A percentile compares a stretch with the other conserved stretches of the same genome.
Conservation (phyloP, 2,888 invertebrate species). For the Corbicula japonica region DNA sequence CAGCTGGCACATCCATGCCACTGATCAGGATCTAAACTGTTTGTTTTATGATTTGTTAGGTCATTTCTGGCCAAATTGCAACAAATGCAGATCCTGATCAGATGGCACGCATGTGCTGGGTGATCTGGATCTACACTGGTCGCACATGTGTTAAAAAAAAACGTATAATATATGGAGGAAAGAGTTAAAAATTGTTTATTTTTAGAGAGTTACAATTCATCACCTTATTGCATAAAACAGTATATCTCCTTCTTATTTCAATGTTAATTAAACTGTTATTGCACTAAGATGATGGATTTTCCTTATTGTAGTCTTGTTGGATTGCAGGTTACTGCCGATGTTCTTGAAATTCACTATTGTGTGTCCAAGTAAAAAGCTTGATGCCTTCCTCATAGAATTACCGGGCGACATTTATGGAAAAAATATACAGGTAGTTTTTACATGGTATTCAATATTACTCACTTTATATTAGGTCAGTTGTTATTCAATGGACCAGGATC, state of each 20-base stretch:
- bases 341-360: conserved; percentile 77
- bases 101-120: too few relatives aligned
- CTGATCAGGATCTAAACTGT: too few relatives aligned
- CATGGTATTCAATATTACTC: not conserved
- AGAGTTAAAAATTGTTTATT: not conserved
- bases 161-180: not conserved
- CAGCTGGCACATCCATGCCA: too few relatives aligned
- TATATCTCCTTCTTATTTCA: not conserved
- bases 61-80: too few relatives aligned
- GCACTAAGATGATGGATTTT: not conserved
- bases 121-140: not conserved
- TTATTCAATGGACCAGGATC: not conserved
- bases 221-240: not conserved
- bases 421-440: conserved; percentile 69
- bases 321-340: conserved; percentile 74
- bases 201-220: not conserved
- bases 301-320: not conserved
- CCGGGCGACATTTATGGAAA: conserved; percentile 71
- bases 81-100: too few relatives aligned
- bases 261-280: not conserved
- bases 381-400: conserved; percentile 79
- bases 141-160: not conserved
- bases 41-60: too few relatives aligned
- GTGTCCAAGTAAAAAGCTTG: conserved; percentile 73
- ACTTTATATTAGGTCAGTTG: not conserved